These are phyloP conservation scores for Mormyrus proboscirostris DNA, from an alignment of 2,797 vertebrate genomes.

Conservation along the genomic window DNA sequence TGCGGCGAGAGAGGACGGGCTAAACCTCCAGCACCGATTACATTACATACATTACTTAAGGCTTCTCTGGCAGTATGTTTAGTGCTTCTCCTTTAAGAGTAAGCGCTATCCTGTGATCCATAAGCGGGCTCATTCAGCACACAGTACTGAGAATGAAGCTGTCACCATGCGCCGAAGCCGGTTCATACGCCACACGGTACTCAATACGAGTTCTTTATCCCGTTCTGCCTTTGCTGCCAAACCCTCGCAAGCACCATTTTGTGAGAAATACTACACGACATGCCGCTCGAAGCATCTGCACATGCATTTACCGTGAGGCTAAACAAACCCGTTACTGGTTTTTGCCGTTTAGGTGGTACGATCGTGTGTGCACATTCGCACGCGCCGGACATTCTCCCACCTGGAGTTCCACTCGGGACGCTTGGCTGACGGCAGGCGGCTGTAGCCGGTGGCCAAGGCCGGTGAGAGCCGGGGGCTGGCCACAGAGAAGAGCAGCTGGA, in stretches of 20 bases:
- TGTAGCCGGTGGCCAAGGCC: constrained; percentile 51
- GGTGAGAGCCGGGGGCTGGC: constrained; percentile 65
- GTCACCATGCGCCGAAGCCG: not conserved
- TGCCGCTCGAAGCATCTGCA: not conserved
- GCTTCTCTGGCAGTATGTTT: not conserved
- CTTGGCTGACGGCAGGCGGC: constrained; percentile 53
- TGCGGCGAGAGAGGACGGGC: not conserved
- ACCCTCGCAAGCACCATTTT: not conserved
- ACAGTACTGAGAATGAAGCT: not conserved
- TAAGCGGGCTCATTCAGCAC: not conserved
- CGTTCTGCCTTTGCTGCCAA: not conserved
- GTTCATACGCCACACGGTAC: not conserved
- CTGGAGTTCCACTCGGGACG: constrained; percentile 77
- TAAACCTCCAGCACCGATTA: not conserved
- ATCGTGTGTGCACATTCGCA: not conserved
- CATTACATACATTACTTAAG: not conserved
- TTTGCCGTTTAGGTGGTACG: not conserved
- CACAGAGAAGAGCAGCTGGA: constrained; percentile 70
- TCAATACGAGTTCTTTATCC: not conserved
- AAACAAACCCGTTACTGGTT: not conserved
- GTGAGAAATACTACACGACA: not conserved
- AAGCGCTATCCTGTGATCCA: not conserved
- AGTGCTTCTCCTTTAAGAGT: not conserved
- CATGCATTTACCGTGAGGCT: not conserved
- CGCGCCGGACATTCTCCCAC: constrained; percentile 40